A percentile compares a stretch with the other conserved stretches of the same genome.
These are phyloP conservation scores for Hylaea fasciaria DNA, from an alignment of 2,888 invertebrate genomes.

Conservation along the genomic window DNA sequence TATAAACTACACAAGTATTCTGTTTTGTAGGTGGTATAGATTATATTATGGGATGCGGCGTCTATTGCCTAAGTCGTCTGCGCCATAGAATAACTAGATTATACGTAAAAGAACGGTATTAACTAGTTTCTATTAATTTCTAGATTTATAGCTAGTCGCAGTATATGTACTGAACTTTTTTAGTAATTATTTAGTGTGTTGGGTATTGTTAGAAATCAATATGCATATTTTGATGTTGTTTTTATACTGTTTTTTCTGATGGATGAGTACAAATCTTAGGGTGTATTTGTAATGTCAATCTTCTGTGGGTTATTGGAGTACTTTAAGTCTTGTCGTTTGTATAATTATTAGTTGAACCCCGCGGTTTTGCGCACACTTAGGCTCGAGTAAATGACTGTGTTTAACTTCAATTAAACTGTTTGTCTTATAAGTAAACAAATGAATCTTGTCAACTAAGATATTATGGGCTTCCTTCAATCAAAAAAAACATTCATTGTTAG, in stretches of 20 bases:
- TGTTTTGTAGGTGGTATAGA: neutral
- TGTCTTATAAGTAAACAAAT: no score
- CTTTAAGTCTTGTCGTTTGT: conserved; percentile 2
- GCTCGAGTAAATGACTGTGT: no score
- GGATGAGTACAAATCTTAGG: conserved; percentile 26
- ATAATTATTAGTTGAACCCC: no score
- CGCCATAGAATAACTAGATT: conserved; percentile 33
- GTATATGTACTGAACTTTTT: conserved; percentile 19
- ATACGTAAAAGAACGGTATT: conserved; percentile 40
- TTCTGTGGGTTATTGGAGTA: conserved; percentile 1
- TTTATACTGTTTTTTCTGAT: conserved; percentile 21
- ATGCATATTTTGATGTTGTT: conserved; percentile 20
- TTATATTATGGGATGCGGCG: neutral
- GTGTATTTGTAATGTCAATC: conserved; percentile 11
- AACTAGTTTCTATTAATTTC: conserved; percentile 32
- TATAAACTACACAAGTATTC: no score
- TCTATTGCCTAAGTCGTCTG: conserved; percentile 15
- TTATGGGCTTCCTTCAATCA: no score
- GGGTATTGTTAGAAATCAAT: conserved; percentile 15
- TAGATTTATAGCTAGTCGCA: conserved; percentile 36
- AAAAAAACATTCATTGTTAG: no score
- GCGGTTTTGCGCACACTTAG: no score
- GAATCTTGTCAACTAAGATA: no score
- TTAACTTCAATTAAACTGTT: no score
- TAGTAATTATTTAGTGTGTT: conserved; percentile 13